Conservation (phyloP, 2,797 vertebrate species). For the Sciaenops ocellatus region DNA sequence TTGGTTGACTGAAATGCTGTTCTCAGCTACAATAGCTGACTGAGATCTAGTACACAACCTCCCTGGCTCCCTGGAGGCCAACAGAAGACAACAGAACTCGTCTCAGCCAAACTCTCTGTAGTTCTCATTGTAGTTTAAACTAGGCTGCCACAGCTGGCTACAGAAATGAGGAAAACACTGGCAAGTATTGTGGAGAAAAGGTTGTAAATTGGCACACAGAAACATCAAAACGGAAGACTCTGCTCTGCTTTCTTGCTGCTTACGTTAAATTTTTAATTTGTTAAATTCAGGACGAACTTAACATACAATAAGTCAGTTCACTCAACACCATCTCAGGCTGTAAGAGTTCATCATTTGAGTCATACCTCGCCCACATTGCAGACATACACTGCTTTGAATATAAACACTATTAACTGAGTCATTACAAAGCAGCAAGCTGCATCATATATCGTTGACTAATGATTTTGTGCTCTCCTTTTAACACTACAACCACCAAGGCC, state of each 20-base stretch:
- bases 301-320: neutral
- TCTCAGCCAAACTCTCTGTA: neutral
- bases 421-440: neutral
- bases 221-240: neutral
- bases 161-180: neutral
- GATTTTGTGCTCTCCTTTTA: neutral
- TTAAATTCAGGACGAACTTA: neutral
- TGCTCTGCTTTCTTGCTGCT: no score
- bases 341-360: neutral
- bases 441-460: neutral
- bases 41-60: neutral
- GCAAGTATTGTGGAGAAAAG: neutral
- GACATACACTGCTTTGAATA: neutral
- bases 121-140: slow-evolving; percentile 2
- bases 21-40: slow-evolving; percentile 2
- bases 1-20: slow-evolving; percentile 4
- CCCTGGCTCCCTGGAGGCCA: neutral
- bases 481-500: neutral
- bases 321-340: neutral
- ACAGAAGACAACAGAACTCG: neutral
- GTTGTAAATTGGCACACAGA: neutral
- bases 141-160: neutral
- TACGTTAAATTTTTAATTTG: neutral
- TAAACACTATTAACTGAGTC: neutral
- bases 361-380: neutral